Evolutionary conservation across 2,888 invertebrate species (phyloP).

Genomic region (Gryllus longicercus): DNA sequence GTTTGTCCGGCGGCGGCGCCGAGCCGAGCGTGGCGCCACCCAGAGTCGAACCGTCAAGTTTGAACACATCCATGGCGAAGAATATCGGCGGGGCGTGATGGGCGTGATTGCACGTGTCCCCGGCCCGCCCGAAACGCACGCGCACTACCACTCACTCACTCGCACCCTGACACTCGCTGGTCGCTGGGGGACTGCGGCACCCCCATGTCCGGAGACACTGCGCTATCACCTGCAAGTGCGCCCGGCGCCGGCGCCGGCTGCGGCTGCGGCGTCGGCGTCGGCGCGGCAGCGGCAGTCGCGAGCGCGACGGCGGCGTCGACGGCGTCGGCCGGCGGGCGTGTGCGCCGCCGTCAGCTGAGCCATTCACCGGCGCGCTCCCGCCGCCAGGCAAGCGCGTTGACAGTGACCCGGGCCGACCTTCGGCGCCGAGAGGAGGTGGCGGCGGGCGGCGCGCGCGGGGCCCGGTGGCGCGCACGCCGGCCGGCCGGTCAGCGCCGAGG

Average conservation of each 20-base stretch:
- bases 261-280: not conserved
- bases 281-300: not conserved
- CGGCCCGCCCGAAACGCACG: not conserved
- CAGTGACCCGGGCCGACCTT: slow-evolving; percentile 17
- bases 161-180: not conserved
- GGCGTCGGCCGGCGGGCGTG: not conserved
- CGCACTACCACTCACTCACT: slow-evolving; percentile 1
- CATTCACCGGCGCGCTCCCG: slow-evolving; percentile 17
- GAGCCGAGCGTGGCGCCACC: slow-evolving; percentile 60
- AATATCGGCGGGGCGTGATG: too few species aligned
- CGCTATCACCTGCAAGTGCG: not conserved
- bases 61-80: slow-evolving; percentile 67
- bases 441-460: not conserved
- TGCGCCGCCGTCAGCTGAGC: slow-evolving; percentile 17
- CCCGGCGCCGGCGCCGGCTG: not conserved
- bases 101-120: too few species aligned
- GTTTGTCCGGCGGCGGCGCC: slow-evolving; percentile 59
- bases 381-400: not conserved
- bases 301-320: not conserved
- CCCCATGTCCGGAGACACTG: not conserved
- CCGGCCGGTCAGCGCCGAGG: too few species aligned
- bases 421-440: not conserved
- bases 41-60: slow-evolving; percentile 63
- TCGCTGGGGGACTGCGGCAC: not conserved
- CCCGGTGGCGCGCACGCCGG: not conserved